Percentiles rank a stretch among this genome's conserved stretches.
phyloP scores from a whole-genome alignment of 2,797 vertebrate genomes.

The Girardinus metallicus region DNA sequence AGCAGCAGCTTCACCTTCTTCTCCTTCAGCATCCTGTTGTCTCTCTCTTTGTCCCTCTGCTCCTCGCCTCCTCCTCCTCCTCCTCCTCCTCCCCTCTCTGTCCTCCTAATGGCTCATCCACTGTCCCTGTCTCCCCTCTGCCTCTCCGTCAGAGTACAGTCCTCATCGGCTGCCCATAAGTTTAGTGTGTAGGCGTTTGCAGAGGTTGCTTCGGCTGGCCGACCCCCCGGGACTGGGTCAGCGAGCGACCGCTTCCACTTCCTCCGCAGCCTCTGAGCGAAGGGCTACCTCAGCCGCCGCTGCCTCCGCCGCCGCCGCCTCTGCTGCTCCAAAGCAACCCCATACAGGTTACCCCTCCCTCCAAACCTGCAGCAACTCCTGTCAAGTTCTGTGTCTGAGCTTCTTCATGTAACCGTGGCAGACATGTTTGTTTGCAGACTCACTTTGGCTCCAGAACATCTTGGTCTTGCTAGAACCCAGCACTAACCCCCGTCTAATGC shows the following conservation, averaged over 20 bases:
- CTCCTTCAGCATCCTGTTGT: conserved; percentile 56
- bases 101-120: conserved; percentile 66
- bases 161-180: conserved; percentile 92
- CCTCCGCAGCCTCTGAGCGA: conserved; percentile 80
- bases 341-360: conserved; percentile 86
- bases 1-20: conserved; percentile 62
- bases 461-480: conserved; percentile 33
- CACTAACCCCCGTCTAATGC: conserved; percentile 52
- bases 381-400: conserved; percentile 17
- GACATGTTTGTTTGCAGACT: conserved; percentile 34
- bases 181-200: conserved; percentile 98
- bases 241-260: conserved; percentile 69
- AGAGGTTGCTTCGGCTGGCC: conserved; percentile 93
- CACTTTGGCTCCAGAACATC: conserved; percentile 22
- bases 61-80: conserved; percentile 53
- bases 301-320: conserved; percentile 43
- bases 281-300: conserved; percentile 75
- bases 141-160: conserved; percentile 87
- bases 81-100: conserved; percentile 32
- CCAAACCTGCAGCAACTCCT: conserved; percentile 21
- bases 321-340: conserved; percentile 78
- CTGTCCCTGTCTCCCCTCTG: conserved; percentile 74
- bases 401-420: conserved; percentile 15
- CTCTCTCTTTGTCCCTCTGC: conserved; percentile 21
- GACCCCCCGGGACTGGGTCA: conserved; percentile 91